These are phyloP conservation scores for Frankliniella fusca DNA, from an alignment of 2,888 invertebrate genomes.

Conservation along the genomic window DNA sequence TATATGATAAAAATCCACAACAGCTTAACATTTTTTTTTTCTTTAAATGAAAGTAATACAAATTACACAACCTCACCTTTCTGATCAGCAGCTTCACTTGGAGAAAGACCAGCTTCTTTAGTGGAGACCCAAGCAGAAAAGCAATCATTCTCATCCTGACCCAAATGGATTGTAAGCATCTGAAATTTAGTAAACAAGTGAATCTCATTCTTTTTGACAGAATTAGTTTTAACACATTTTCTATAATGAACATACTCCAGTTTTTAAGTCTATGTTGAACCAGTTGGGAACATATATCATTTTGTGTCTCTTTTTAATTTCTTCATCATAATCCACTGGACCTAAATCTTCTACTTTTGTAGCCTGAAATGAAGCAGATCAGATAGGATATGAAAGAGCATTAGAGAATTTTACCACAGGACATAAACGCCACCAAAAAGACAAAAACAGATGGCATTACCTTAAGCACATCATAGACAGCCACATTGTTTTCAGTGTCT, in stretches of 20 bases:
- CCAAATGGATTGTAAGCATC: conserved; percentile 96
- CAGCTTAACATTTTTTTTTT: neutral
- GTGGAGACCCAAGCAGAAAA: conserved; percentile 98
- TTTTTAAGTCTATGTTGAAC: conserved; percentile 98
- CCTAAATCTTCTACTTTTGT: conserved; percentile 87
- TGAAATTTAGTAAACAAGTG: conserved; percentile 44
- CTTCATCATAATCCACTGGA: conserved; percentile 84
- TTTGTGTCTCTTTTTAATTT: conserved; percentile 85
- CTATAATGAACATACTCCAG: conserved; percentile 64
- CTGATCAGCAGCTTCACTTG: conserved; percentile 66
- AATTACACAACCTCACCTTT: conserved; percentile 53
- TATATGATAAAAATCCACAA: neutral
- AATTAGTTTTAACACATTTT: neutral
- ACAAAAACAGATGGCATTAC: conserved; percentile 50
- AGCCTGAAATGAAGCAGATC: conserved; percentile 51
- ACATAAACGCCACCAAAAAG: neutral
- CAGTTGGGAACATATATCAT: conserved; percentile 96
- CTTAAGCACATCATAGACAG: conserved; percentile 89
- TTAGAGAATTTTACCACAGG: too few relatives aligned
- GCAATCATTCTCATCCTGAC: conserved; percentile 96
- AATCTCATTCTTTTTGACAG: neutral
- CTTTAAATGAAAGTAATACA: conserved; percentile 4
- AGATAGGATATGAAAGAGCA: neutral
- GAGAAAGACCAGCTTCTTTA: conserved; percentile 84
- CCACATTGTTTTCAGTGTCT: conserved; percentile 86